Conservation (phyloP, 2,888 invertebrate species). For the Brachycybe producta region DNA sequence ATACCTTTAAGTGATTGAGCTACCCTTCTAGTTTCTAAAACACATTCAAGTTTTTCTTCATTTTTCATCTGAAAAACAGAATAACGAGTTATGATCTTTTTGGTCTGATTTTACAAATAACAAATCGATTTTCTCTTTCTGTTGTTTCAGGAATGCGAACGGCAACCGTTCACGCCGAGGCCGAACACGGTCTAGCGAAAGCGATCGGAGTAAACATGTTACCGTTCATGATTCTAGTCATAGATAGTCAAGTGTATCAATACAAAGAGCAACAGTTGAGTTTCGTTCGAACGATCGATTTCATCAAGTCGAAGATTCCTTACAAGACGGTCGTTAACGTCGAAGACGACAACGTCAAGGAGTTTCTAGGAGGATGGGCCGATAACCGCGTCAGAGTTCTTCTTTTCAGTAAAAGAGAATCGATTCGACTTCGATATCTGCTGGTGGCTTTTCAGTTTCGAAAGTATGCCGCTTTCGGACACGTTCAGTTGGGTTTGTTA, state of each 20-base stretch:
- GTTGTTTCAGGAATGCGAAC: slow-evolving; percentile 50
- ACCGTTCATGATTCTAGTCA: slow-evolving; percentile 64
- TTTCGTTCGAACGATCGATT: slow-evolving; percentile 58
- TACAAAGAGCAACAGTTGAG: slow-evolving; percentile 71
- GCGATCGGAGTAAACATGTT: slow-evolving; percentile 66
- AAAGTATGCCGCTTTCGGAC: slow-evolving; percentile 76
- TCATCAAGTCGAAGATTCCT: slow-evolving; percentile 75
- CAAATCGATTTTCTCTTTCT: too few relatives aligned
- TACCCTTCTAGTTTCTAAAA: too few relatives aligned
- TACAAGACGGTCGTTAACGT: slow-evolving; percentile 57
- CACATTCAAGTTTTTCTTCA: too few relatives aligned
- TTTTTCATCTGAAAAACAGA: too few relatives aligned
- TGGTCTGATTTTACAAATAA: too few relatives aligned
- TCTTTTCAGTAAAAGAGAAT: slow-evolving; percentile 54
- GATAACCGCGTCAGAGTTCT: slow-evolving; percentile 85
- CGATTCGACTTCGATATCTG: slow-evolving; percentile 69
- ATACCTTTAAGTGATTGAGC: too few relatives aligned
- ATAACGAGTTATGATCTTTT: too few relatives aligned
- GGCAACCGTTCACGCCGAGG: slow-evolving; percentile 60
- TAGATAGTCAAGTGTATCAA: slow-evolving; percentile 71
- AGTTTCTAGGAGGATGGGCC: slow-evolving; percentile 73
- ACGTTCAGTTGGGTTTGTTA: slow-evolving; percentile 48
- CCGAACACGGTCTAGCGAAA: slow-evolving; percentile 61
- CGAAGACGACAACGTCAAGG: slow-evolving; percentile 56
- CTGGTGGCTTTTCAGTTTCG: slow-evolving; percentile 76